These are phyloP conservation scores for Hypocryptadius cinnamomeus DNA, from an alignment of 2,113 vertebrate genomes.

Conservation along the genomic window DNA sequence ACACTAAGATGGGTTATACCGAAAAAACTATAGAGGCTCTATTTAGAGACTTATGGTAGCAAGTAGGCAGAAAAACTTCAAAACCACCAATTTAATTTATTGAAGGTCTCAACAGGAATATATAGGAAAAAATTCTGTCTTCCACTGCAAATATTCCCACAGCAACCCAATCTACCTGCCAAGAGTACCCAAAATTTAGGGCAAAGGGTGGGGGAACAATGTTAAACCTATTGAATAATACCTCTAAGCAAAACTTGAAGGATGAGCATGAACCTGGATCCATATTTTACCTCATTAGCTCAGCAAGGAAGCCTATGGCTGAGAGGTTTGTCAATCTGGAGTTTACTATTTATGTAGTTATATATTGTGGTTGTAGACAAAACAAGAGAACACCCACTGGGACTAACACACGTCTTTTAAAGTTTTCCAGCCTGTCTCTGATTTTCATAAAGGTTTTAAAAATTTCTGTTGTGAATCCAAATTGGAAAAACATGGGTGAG, in stretches of 20 bases:
- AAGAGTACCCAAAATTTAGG: conserved; percentile 24
- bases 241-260: background rate
- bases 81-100: conserved; percentile 78
- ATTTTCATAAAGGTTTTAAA: background rate
- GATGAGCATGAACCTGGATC: background rate
- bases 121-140: conserved; percentile 66
- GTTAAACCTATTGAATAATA: background rate
- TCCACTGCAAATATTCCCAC: conserved; percentile 53
- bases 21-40: conserved; percentile 72
- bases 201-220: background rate
- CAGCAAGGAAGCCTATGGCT: background rate
- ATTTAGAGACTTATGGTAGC: conserved; percentile 72
- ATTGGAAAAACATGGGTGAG: background rate
- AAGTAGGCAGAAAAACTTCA: conserved; percentile 76
- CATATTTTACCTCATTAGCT: background rate
- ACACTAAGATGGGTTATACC: conserved; percentile 76
- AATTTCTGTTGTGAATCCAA: background rate
- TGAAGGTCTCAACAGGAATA: conserved; percentile 66
- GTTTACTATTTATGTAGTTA: background rate
- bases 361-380: background rate
- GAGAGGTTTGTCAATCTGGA: background rate
- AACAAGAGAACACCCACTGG: background rate
- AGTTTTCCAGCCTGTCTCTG: background rate
- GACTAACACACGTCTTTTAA: background rate
- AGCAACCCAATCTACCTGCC: background rate